Evolutionary conservation across 2,888 invertebrate species (phyloP).

Genomic region (Phengaris alcon): DNA sequence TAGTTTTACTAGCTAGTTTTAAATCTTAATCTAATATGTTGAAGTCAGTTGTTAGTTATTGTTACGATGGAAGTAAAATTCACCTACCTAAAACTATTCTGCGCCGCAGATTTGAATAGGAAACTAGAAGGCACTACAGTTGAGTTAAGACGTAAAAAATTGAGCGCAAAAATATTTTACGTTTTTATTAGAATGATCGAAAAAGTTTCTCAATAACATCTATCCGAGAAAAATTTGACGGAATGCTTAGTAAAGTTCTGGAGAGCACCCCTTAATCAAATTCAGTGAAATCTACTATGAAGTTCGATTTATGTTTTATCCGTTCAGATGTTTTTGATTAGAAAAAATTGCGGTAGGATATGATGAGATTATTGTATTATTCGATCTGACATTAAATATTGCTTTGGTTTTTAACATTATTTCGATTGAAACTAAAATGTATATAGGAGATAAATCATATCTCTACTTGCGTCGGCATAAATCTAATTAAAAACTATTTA

Average conservation of each 20-base stretch:
- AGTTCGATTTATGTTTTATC: slow-evolving; percentile 16
- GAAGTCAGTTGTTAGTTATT: too few species aligned
- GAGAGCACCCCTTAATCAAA: slow-evolving; percentile 24
- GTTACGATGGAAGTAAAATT: neutral
- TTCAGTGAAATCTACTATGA: slow-evolving; percentile 14
- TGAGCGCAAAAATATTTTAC: slow-evolving; percentile 11
- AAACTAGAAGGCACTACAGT: neutral
- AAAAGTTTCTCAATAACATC: slow-evolving; percentile 56
- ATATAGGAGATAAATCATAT: too few species aligned
- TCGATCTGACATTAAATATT: neutral
- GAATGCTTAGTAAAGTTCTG: slow-evolving; percentile 38
- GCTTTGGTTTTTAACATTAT: neutral
- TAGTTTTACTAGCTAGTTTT: too few species aligned
- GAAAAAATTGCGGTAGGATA: neutral
- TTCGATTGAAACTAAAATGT: neutral
- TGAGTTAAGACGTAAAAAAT: slow-evolving; percentile 6
- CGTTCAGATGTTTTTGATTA: neutral
- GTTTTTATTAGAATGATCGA: slow-evolving; percentile 52
- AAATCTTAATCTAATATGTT: too few species aligned
- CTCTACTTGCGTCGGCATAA: too few species aligned
- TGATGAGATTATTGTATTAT: neutral
- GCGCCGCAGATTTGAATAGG: neutral
- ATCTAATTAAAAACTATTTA: too few species aligned
- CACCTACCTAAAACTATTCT: neutral
- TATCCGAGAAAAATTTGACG: slow-evolving; percentile 48